Conservation (phyloP, 2,888 invertebrate species). For the Acanthosoma haemorrhoidale region DNA sequence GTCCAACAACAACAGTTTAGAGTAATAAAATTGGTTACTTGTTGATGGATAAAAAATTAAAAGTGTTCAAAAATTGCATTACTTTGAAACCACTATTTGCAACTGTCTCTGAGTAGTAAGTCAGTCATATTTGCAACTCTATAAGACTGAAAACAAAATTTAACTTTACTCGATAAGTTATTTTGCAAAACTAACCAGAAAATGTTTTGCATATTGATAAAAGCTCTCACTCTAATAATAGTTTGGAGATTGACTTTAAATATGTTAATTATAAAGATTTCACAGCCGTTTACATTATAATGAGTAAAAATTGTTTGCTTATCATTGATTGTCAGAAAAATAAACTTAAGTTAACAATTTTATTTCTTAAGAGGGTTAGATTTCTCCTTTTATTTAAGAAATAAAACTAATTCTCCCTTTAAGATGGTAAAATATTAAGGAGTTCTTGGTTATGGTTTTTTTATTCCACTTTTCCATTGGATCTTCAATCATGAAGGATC, state of each 20-base stretch:
- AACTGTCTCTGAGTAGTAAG: not conserved
- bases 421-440: too few relatives aligned
- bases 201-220: not conserved
- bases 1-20: not conserved
- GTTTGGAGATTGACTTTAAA: not conserved
- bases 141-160: constrained; percentile 12
- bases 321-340: too few relatives aligned
- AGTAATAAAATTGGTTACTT: not conserved
- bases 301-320: too few relatives aligned
- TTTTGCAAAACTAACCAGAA: not conserved
- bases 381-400: too few relatives aligned
- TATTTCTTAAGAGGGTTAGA: too few relatives aligned
- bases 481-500: too few relatives aligned
- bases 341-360: too few relatives aligned
- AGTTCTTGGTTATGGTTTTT: too few relatives aligned
- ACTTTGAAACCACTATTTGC: not conserved
- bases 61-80: constrained; percentile 10
- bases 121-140: constrained; percentile 2
- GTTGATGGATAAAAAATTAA: not conserved
- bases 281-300: not conserved
- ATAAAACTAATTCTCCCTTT: too few relatives aligned
- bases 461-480: too few relatives aligned
- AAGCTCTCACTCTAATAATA: not conserved
- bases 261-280: not conserved
- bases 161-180: not conserved